Base-by-base conservation (phyloP, 1,140 invertebrate species). In the Drosophila miranda region DNA sequence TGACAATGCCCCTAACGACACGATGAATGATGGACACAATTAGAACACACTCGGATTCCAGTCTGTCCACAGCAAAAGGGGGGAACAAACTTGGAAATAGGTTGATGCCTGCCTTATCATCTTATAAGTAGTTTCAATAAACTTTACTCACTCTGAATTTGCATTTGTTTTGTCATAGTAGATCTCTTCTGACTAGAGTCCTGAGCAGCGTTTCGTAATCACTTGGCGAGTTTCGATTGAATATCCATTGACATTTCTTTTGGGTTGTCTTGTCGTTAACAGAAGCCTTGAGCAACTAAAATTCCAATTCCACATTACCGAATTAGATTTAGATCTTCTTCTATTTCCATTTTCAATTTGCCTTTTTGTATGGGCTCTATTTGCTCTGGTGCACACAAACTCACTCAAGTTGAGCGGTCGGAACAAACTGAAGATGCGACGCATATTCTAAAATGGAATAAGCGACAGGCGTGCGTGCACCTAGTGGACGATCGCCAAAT, bases 321-420 rank as follows among this genome's bases (percentile, higher is more conserved):
- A 84, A 84, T 84, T 74, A 70, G 80, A 84, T 67, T 74, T 74
- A 80, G 64, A 76, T 38, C 34, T 38, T 38, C 66, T 76, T 26
- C 45, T 41, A 26, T 59, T 56, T 75, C 51, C 51, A 69, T 77
- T 38, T 38, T 38, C 41, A 16, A 69, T 55, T 75, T 66, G 41
- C 49, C 56, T 63, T 57, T 63, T 58, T 49, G 30, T 46, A 56
- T 87, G 38, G 52, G 34, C 34, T 38, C 34, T 38, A 38, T 38
- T 66, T 64, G 49, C 57, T 64, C 67, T 72, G 75, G 46, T 73
- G 63, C 72, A 78, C 79, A 38, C 34, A 38, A 83, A 77, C 74
- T 86, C 75, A 87, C 80, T 86, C 78, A 68, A 88, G 82, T 87
- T 87, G 83, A 87, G 82, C 78, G 75, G 67, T 78, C 75, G 74